phyloP scores from a whole-genome alignment of 2,888 invertebrate species.

The Coenonympha glycerion region DNA sequence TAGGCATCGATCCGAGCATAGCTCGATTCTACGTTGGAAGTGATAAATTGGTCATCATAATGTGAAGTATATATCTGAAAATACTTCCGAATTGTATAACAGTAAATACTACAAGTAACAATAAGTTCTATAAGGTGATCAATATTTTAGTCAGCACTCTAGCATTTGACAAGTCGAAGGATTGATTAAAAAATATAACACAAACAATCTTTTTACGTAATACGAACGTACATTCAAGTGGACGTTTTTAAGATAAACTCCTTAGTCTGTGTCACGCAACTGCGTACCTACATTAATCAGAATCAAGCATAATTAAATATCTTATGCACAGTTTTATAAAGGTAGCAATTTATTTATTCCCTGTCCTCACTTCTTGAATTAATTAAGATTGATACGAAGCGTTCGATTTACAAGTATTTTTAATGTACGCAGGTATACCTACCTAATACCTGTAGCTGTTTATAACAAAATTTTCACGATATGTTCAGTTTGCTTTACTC shows the following conservation, averaged over 20 bases:
- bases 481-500: too few relatives aligned
- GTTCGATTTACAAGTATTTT: conserved; percentile 30
- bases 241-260: conserved; percentile 46
- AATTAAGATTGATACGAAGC: conserved; percentile 69
- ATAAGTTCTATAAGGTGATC: too few relatives aligned
- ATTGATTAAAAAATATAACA: neutral
- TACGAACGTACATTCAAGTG: conserved; percentile 13
- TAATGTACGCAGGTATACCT: conserved; percentile 16
- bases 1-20: too few relatives aligned
- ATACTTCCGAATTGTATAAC: too few relatives aligned
- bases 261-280: conserved; percentile 64
- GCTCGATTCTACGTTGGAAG: too few relatives aligned
- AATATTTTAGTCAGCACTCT: too few relatives aligned
- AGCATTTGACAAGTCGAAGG: too few relatives aligned
- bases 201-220: neutral
- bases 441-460: too few relatives aligned
- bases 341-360: conserved; percentile 64
- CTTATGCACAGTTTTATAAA: conserved; percentile 62
- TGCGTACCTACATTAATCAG: conserved; percentile 51
- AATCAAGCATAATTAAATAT: conserved; percentile 71
- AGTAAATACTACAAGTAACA: too few relatives aligned
- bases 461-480: too few relatives aligned
- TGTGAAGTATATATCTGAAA: too few relatives aligned
- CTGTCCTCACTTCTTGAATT: conserved; percentile 51
- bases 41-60: too few relatives aligned